These are phyloP conservation scores for Osedax frankpressi DNA, from an alignment of 2,888 invertebrate species.

Conservation along the genomic window DNA sequence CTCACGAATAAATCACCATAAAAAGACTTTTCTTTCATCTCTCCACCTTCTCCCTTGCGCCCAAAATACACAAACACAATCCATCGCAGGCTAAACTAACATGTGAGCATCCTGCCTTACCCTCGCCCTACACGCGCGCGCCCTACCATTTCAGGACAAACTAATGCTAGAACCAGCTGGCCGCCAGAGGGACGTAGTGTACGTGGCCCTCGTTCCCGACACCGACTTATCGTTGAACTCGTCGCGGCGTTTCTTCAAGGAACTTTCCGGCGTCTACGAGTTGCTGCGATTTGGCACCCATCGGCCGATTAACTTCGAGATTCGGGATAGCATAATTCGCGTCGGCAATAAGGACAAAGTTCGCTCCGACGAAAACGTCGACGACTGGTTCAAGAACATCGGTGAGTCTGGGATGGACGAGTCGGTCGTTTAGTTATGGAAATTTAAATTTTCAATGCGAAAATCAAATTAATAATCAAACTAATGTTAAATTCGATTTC, in stretches of 20 bases:
- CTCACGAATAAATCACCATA: no score
- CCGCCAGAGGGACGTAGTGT: constrained; percentile 83
- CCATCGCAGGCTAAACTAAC: no score
- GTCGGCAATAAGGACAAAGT: constrained; percentile 59
- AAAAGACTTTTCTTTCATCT: no score
- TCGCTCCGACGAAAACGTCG: constrained; percentile 55
- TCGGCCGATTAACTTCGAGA: constrained; percentile 65
- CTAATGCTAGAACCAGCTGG: constrained; percentile 91
- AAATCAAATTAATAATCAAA: no score
- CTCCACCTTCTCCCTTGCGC: no score
- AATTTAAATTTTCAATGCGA: no score
- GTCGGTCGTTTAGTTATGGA: no score
- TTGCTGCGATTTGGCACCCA: constrained; percentile 84
- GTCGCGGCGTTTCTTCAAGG: constrained; percentile 75
- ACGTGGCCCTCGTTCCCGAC: constrained; percentile 85
- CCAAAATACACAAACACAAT: no score
- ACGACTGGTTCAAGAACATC: constrained; percentile 76
- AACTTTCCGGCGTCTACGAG: constrained; percentile 83
- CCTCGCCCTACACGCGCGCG: background rate
- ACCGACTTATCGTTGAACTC: constrained; percentile 65
- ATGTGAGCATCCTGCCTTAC: no score
- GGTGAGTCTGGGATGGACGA: constrained; percentile 47
- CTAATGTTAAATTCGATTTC: no score
- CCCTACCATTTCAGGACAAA: constrained; percentile 57
- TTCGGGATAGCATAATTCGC: constrained; percentile 73